Percentiles rank a stretch among this genome's conserved stretches.
Conservation (phyloP, 2,113 vertebrate species). For the Sphyrna mokarran region DNA sequence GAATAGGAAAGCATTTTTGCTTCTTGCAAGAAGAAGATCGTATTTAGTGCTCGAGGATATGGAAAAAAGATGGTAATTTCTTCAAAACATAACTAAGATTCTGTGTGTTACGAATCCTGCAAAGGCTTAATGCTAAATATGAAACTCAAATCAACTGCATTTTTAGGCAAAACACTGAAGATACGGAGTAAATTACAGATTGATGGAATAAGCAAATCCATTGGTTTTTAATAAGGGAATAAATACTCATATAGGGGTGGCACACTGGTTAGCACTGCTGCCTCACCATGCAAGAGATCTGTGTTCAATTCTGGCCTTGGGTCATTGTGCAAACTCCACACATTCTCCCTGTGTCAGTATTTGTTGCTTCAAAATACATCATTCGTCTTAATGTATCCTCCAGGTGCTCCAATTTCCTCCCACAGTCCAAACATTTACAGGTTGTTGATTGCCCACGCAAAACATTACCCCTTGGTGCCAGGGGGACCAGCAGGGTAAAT, state of each 20-base stretch:
- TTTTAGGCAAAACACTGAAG: neutral
- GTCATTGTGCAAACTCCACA: too few species aligned
- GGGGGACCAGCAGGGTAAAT: too few species aligned
- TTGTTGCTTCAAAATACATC: too few species aligned
- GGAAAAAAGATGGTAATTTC: neutral
- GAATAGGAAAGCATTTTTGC: neutral
- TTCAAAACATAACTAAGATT: slow-evolving; percentile 1
- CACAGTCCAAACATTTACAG: too few species aligned
- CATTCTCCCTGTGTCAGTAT: too few species aligned
- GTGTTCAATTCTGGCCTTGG: too few species aligned
- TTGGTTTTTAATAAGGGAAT: neutral
- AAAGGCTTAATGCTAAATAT: neutral
- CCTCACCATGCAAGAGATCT: too few species aligned
- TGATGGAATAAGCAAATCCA: neutral
- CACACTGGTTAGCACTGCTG: too few species aligned
- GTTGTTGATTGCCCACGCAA: too few species aligned
- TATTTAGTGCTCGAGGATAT: neutral
- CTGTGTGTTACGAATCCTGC: neutral
- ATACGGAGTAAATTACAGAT: neutral
- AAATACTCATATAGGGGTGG: neutral
- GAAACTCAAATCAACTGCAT: neutral
- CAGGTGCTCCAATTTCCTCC: too few species aligned
- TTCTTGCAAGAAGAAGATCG: neutral
- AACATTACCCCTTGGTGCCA: too few species aligned
- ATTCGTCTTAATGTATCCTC: too few species aligned